These are phyloP conservation scores for Hyperoplus immaculatus DNA, from an alignment of 2,797 vertebrate genomes.

Conservation along the genomic window DNA sequence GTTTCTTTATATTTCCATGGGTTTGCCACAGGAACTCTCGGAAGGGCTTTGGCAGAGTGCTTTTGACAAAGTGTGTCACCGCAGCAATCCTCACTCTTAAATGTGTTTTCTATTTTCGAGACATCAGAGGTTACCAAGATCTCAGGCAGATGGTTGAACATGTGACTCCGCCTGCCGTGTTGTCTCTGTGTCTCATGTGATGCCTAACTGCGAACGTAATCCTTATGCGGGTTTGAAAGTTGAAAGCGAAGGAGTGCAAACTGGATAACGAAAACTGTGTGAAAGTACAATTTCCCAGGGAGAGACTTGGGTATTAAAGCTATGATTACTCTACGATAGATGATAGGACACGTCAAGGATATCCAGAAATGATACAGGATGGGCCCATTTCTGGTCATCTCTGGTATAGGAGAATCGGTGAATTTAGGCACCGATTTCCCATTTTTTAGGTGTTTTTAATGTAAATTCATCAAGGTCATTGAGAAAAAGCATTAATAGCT, in stretches of 20 bases:
- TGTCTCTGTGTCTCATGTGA: not conserved
- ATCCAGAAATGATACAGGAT: conserved; percentile 18
- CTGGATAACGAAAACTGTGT: conserved; percentile 21
- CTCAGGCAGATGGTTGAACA: conserved; percentile 5
- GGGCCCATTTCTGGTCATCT: conserved; percentile 19
- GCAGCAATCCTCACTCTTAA: conserved; percentile 28
- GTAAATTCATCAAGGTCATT: conserved; percentile 53
- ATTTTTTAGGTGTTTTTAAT: conserved; percentile 54
- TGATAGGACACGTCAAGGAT: conserved; percentile 20
- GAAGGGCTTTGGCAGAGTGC: conserved; percentile 29
- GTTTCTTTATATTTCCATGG: not conserved
- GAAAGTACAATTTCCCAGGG: conserved; percentile 31
- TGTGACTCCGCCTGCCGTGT: conserved; percentile 5
- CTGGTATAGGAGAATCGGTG: conserved; percentile 22
- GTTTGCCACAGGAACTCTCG: conserved; percentile 39
- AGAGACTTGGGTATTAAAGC: conserved; percentile 25
- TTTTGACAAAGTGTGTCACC: conserved; percentile 52
- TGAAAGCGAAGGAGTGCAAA: conserved; percentile 25
- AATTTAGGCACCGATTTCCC: conserved; percentile 44
- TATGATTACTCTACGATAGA: conserved; percentile 21
- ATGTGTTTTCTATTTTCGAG: conserved; percentile 38
- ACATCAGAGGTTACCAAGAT: conserved; percentile 40
- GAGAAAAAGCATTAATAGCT: conserved; percentile 50
- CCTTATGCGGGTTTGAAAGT: conserved; percentile 14
- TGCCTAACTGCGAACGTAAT: conserved; percentile 18